phyloP scores from a whole-genome alignment of 2,113 vertebrate genomes.

The Bothrops jararaca region DNA sequence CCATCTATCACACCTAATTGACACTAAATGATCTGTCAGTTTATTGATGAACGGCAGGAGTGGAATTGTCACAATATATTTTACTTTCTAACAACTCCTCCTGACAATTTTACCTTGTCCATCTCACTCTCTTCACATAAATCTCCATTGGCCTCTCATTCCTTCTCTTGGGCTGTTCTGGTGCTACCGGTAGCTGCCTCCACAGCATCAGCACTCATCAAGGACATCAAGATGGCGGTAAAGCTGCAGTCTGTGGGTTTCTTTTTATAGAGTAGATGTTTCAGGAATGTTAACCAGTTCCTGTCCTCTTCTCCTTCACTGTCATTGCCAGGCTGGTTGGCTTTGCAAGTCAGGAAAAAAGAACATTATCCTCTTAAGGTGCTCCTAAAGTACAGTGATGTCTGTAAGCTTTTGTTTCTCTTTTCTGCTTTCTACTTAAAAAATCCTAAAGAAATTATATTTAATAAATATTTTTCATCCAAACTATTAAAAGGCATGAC shows the following conservation, averaged over 20 bases:
- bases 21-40: slow-evolving; percentile 99
- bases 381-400: slow-evolving; percentile 1
- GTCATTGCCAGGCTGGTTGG: slow-evolving; percentile 64
- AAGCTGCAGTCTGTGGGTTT: slow-evolving; percentile 49
- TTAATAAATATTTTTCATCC: not conserved
- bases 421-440: slow-evolving; percentile 21
- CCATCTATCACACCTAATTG: slow-evolving; percentile 99
- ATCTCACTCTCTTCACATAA: slow-evolving; percentile 92
- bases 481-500: not conserved
- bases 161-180: slow-evolving; percentile 75
- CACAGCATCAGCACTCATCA: slow-evolving; percentile 76
- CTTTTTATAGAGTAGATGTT: slow-evolving; percentile 65
- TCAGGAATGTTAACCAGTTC: slow-evolving; percentile 72
- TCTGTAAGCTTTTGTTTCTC: slow-evolving; percentile 16
- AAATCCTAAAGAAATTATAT: not conserved
- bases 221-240: slow-evolving; percentile 85
- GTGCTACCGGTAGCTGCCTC: slow-evolving; percentile 77
- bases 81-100: slow-evolving; percentile 99
- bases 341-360: slow-evolving; percentile 46
- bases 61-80: slow-evolving; percentile 99
- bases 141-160: slow-evolving; percentile 90
- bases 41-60: slow-evolving; percentile 99
- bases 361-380: slow-evolving; percentile 34
- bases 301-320: slow-evolving; percentile 63
- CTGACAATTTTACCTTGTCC: slow-evolving; percentile 98